Percentiles rank a stretch among this genome's conserved stretches.
Evolutionary conservation across 1,140 invertebrate species (phyloP).

Genomic region (Drosophila malerkotliana): DNA sequence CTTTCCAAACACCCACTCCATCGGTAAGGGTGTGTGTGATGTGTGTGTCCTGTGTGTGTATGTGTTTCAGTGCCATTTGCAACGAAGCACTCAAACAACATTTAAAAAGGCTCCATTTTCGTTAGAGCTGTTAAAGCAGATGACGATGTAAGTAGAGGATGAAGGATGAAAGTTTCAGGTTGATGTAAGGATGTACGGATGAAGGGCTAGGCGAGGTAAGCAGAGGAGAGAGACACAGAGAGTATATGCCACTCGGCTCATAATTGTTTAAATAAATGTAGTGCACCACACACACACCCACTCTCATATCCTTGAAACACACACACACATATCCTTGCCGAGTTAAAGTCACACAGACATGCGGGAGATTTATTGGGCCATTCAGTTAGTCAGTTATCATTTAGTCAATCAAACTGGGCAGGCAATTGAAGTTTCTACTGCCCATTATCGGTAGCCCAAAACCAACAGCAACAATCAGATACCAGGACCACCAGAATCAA

Average conservation of each 20-base stretch:
- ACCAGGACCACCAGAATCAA: neutral
- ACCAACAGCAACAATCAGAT: slow-evolving; percentile 6
- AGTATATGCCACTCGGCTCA: slow-evolving; percentile 64
- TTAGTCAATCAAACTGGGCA: slow-evolving; percentile 74
- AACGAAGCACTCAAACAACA: slow-evolving; percentile 78
- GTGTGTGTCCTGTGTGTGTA: neutral
- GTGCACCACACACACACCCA: slow-evolving; percentile 42
- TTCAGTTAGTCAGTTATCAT: slow-evolving; percentile 79
- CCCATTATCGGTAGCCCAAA: slow-evolving; percentile 50
- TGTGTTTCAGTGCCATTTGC: slow-evolving; percentile 57
- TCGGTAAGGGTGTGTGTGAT: neutral
- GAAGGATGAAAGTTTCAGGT: slow-evolving; percentile 1
- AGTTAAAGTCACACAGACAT: slow-evolving; percentile 16
- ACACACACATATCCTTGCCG: slow-evolving; percentile 3
- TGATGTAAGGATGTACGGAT: neutral
- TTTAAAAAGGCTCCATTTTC: slow-evolving; percentile 80
- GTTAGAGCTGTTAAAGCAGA: slow-evolving; percentile 58
- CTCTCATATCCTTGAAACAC: neutral
- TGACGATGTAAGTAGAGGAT: neutral
- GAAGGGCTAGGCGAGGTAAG: neutral
- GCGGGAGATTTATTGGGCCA: slow-evolving; percentile 74
- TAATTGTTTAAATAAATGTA: slow-evolving; percentile 80
- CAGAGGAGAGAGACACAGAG: neutral
- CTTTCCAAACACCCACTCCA: neutral
- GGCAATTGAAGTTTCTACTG: slow-evolving; percentile 79